phyloP scores from a whole-genome alignment of 2,797 vertebrate species.

The Chelon auratus region DNA sequence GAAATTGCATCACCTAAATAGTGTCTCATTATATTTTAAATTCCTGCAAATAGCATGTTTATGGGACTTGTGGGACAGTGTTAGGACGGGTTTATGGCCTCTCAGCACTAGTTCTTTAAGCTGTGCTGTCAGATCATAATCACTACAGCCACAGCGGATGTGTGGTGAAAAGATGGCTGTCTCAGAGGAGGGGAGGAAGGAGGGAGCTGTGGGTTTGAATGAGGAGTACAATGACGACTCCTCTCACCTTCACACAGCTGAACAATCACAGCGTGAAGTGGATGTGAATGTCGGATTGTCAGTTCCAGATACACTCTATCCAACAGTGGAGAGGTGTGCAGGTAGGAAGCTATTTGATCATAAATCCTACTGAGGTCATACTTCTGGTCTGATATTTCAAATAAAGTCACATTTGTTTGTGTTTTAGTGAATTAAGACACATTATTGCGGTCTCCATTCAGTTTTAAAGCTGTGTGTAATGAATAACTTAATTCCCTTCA shows the following conservation, averaged over 20 bases:
- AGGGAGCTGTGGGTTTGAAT: background rate
- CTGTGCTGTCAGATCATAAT: background rate
- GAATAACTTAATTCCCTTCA: background rate
- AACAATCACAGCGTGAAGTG: background rate
- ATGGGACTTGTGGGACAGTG: background rate
- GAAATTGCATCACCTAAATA: too few species aligned
- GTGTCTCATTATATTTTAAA: background rate
- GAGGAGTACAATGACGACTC: too few species aligned
- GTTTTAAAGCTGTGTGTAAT: background rate
- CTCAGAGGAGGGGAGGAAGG: background rate
- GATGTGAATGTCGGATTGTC: background rate
- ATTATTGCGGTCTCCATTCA: background rate
- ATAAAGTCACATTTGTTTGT: background rate
- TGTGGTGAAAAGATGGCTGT: background rate
- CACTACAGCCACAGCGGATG: background rate
- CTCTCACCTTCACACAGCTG: too few species aligned
- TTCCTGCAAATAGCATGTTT: background rate
- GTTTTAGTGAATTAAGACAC: background rate
- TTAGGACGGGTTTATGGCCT: background rate
- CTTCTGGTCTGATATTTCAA: background rate
- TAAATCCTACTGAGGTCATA: background rate
- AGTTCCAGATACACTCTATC: background rate
- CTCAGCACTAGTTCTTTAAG: background rate
- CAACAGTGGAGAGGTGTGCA: too few species aligned
- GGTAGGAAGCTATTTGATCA: too few species aligned